Evolutionary conservation across 2,888 invertebrate species (phyloP), one percentile per base, ranked within the genome.

Genomic region (Rhingia rostrata): DNA sequence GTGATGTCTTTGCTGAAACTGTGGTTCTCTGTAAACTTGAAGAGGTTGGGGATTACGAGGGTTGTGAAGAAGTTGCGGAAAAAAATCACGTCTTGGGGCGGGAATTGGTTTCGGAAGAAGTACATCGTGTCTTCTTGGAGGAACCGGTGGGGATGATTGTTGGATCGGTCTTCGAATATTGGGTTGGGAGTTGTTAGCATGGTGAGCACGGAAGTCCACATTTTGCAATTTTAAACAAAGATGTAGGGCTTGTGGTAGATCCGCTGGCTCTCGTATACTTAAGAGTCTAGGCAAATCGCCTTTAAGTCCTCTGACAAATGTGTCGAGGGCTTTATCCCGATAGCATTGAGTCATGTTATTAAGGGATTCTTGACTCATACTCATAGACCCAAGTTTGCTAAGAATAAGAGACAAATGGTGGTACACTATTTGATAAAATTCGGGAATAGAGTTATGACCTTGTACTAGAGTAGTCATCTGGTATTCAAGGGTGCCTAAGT

Each of bases 11-110:
- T 22, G 58, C 6, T 66, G 60, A 41, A 3, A n/a, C n/a, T 58
- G 22, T 33, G 58, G 6, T 10, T 56, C 43, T 41, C 67, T 74
- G 33, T 12, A 37, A 35, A 69, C 14, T 41, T 67, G 67, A 12
- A 39, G 61, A 12, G 54, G 49, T 56, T 67, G 67, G 32, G 70
- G 43, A 69, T 54, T 39, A 32, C 67, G 64, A 30, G 60, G 58
- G 22, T 81, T 75, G 10, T 75, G 64, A 9, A 81, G 45, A 51
- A 64, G 51, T 14, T 81, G 70, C n/a, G 70, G 75, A 51, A 53
- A 75, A 51, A 75, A 64, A 12, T 81, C 60, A n/a, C 64, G 54
- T 43, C 67, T 63, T 1, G 61, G 72, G 7, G 56, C 63, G 3
- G 73, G 67, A 12, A 51, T 51, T 3, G 64, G 64, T 22, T 37